Evolutionary conservation across 2,888 invertebrate genomes (phyloP).

Genomic region (Catocala sponsa): DNA sequence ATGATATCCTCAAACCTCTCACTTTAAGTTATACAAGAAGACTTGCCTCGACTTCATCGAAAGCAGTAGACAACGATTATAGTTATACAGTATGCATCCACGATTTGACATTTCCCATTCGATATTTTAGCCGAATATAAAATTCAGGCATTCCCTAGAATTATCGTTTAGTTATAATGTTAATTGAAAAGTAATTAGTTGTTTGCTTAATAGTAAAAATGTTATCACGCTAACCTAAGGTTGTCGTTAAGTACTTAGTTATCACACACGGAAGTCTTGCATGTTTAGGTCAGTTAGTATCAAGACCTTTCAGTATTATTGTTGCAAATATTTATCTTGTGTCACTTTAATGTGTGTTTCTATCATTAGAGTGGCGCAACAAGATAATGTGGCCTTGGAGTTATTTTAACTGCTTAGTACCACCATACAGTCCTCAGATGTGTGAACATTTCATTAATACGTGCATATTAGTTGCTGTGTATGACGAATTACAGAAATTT

Average conservation of each 20-base stretch:
- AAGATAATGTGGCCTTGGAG: slow-evolving; percentile 24
- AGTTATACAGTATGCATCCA: no score
- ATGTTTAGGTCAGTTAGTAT: slow-evolving; percentile 21
- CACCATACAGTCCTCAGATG: slow-evolving; percentile 6
- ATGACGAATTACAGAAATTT: no score
- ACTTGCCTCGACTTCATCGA: no score
- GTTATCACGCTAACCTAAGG: neutral
- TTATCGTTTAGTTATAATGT: no score
- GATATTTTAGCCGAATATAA: no score
- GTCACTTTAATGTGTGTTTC: slow-evolving; percentile 20
- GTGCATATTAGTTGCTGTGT: neutral
- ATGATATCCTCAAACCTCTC: no score
- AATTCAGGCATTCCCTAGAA: no score
- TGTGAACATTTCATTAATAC: slow-evolving; percentile 1
- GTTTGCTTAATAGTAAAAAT: no score
- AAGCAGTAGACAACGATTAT: no score
- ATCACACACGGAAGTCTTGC: slow-evolving; percentile 34
- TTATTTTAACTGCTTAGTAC: slow-evolving; percentile 8
- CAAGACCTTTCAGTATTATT: slow-evolving; percentile 27
- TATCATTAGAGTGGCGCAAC: slow-evolving; percentile 13
- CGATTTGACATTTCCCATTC: no score
- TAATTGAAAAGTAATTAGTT: no score
- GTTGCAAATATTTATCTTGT: slow-evolving; percentile 43
- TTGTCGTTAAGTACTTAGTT: slow-evolving; percentile 8
- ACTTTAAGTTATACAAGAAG: no score